These are phyloP conservation scores for Tachuris rubrigastra DNA, from an alignment of 2,113 vertebrate genomes.

Conservation along the genomic window DNA sequence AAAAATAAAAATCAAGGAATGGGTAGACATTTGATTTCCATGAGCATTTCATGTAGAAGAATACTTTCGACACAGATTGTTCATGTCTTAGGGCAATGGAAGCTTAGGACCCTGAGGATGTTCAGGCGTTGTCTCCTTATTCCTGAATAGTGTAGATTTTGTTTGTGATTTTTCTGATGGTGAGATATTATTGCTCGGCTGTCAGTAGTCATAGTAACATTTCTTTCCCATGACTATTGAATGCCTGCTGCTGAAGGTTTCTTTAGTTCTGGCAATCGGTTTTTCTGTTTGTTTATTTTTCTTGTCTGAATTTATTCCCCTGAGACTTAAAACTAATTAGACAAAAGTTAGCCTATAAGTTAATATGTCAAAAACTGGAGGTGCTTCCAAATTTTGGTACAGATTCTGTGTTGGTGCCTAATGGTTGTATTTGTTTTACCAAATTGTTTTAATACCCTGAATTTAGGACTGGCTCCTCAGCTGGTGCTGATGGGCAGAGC, in stretches of 20 bases:
- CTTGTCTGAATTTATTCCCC: neutral
- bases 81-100: neutral
- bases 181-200: neutral
- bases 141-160: neutral
- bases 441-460: constrained; percentile 28
- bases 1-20: neutral
- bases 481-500: neutral
- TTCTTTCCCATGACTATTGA: neutral
- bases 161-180: neutral
- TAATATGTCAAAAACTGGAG: constrained; percentile 5
- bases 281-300: constrained; percentile 30
- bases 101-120: neutral
- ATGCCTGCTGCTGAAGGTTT: neutral
- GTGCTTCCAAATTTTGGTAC: neutral
- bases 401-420: neutral
- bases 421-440: neutral
- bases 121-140: neutral
- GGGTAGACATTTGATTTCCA: neutral
- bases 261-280: neutral
- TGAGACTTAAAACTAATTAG: constrained; percentile 6
- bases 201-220: constrained; percentile 33
- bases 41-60: neutral
- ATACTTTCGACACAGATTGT: neutral
- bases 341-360: constrained; percentile 14
- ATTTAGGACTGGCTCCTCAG: constrained; percentile 3